Evolutionary conservation across 2,797 vertebrate genomes (phyloP).

Genomic region (Dendrocincla tyrannina): DNA sequence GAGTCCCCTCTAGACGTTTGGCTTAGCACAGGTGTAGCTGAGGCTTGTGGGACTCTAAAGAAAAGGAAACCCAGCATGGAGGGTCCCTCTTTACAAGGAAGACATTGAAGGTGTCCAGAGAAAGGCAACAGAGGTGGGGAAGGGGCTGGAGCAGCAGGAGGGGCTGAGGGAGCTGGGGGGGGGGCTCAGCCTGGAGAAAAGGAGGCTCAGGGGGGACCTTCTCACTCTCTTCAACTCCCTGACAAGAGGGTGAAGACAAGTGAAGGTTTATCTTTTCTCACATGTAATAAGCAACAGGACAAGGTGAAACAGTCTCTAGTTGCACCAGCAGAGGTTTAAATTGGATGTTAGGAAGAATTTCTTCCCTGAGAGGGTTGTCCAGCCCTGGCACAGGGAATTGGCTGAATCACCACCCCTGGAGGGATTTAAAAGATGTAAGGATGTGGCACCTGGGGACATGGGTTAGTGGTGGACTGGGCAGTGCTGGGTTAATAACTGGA

Average conservation of each 20-base stretch:
- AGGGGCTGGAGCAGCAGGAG: neutral
- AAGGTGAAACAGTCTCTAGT: neutral
- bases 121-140: accelerated
- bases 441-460: neutral
- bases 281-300: neutral
- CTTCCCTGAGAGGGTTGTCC: neutral
- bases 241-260: neutral
- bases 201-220: neutral
- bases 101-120: accelerated
- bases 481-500: neutral
- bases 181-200: neutral
- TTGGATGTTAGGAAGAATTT: neutral
- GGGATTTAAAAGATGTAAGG: neutral
- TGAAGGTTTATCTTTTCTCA: accelerated
- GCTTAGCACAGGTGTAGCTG: neutral
- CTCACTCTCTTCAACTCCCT: neutral
- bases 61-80: neutral
- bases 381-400: neutral
- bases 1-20: accelerated
- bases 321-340: neutral
- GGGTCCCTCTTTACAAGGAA: neutral
- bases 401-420: neutral
- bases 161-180: neutral
- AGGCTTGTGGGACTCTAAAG: neutral
- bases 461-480: neutral